Evolutionary conservation across 2,797 vertebrate genomes (phyloP), one percentile per base, ranked within the genome.

Genomic region (Macrochelys suwanniensis): DNA sequence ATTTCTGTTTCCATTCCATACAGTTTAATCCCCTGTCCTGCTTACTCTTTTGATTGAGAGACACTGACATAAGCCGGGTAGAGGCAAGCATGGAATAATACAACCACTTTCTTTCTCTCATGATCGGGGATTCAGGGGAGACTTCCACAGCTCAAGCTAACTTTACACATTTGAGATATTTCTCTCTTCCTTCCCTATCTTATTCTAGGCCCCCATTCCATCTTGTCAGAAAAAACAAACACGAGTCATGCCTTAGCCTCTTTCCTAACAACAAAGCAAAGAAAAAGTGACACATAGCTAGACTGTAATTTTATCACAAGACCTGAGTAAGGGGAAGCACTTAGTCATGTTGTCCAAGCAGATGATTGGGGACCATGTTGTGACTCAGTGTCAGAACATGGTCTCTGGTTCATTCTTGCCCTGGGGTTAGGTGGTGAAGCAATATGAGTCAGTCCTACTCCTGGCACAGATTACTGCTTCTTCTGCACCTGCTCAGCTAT

Each of bases 1-100:
- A 97, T 98, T 98, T 97, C 91, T 98, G 97, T 97, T 97, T 94
- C 94, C 82, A 80, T 61, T 89, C 82, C 90, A 91, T 54, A 65
- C 47, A 87, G 79, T 74, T 82, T 57, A 94, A 92, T 90, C 94
- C 95, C 90, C 17, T 47, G 88, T 93, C 87, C 94, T 80, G 89
- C 79, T 95, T 89, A 68, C 19, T 77, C 88, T 91, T 96, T 83
- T 89, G 92, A 95, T 78, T 81, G 82, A 76, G 59, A 49, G 6
- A 23, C 85, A 86, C 87, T 54, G 91, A 80, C 56, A 84, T 1
- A 59, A 96, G 65, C 91, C 84, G 26, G 83, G 56, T 33, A 90
- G 89, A 95, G 84, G 87, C 83, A 91, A 95, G 87, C 82, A 90
- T 79, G 79, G 80, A 91, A 92, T 88, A 92, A 80, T 11, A 81